Conservation (phyloP, 2,888 invertebrate species). For the Pterobdella sp. region DNA sequence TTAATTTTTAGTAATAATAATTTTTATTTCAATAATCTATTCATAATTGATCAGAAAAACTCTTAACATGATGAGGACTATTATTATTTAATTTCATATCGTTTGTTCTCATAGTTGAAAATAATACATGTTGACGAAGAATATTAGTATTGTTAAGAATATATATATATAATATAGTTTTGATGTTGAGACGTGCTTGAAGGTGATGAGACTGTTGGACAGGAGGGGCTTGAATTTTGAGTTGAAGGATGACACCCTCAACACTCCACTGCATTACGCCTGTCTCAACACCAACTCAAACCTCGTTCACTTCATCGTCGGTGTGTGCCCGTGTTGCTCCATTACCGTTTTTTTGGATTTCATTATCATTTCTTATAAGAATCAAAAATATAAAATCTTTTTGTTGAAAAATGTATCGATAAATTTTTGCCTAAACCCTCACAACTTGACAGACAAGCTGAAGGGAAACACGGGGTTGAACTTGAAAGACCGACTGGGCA, state of each 20-base stretch:
- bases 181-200: too few species aligned
- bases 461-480: too few species aligned
- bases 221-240: slow-evolving; percentile 47
- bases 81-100: too few species aligned
- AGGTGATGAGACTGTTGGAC: slow-evolving; percentile 47
- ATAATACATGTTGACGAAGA: too few species aligned
- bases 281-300: slow-evolving; percentile 47
- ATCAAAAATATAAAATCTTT: not conserved
- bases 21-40: too few species aligned
- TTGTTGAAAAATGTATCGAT: not conserved
- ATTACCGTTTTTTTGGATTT: not conserved
- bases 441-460: too few species aligned
- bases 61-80: too few species aligned
- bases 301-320: slow-evolving; percentile 47
- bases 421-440: not conserved
- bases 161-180: too few species aligned
- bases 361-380: not conserved
- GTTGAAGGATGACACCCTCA: slow-evolving; percentile 47
- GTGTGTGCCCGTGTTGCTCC: slow-evolving; percentile 37
- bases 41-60: too few species aligned
- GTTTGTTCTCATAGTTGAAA: too few species aligned
- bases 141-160: too few species aligned
- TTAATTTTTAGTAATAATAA: too few species aligned
- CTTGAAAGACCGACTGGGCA: slow-evolving; percentile 47
- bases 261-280: slow-evolving; percentile 51